phyloP scores from a whole-genome alignment of 2,888 invertebrate species.

The Adineta ricciae region DNA sequence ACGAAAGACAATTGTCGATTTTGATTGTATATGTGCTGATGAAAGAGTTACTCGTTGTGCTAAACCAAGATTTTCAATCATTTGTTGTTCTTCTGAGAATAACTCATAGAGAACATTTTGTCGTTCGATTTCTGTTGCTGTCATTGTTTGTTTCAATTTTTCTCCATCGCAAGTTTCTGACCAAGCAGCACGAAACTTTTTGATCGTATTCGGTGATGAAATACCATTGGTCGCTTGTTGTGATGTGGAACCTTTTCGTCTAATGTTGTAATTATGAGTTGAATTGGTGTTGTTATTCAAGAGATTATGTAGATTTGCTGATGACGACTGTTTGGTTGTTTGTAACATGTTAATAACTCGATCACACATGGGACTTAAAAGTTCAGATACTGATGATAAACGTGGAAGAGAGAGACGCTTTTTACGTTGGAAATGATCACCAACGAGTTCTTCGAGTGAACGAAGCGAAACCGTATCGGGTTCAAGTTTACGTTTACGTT shows the following conservation, averaged over 20 bases:
- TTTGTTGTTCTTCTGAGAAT: conserved; percentile 53
- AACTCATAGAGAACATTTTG: conserved; percentile 53
- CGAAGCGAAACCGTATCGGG: not conserved
- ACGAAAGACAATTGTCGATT: too few species aligned
- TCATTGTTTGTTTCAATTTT: conserved; percentile 19
- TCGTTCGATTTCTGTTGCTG: conserved; percentile 36
- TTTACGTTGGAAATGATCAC: not conserved
- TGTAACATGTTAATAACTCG: not conserved
- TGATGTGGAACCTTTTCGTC: not conserved
- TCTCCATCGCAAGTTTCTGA: conserved; percentile 5
- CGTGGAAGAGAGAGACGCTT: not conserved
- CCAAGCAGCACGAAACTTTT: conserved; percentile 11
- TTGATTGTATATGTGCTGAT: too few species aligned
- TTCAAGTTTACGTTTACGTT: conserved; percentile 13
- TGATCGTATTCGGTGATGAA: not conserved
- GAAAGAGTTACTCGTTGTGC: conserved; percentile 51
- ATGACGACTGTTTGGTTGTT: not conserved
- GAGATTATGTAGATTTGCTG: not conserved
- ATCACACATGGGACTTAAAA: conserved; percentile 19
- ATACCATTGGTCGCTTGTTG: not conserved
- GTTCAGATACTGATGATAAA: conserved; percentile 5
- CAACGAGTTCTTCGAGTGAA: not conserved
- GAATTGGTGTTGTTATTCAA: not conserved
- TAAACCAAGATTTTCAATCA: conserved; percentile 52
- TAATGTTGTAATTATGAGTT: not conserved